A percentile compares a stretch with the other conserved stretches of the same genome.
These are phyloP conservation scores for Daubentonia madagascariensis DNA, from an alignment of 2,113 vertebrate species.

Conservation along the genomic window DNA sequence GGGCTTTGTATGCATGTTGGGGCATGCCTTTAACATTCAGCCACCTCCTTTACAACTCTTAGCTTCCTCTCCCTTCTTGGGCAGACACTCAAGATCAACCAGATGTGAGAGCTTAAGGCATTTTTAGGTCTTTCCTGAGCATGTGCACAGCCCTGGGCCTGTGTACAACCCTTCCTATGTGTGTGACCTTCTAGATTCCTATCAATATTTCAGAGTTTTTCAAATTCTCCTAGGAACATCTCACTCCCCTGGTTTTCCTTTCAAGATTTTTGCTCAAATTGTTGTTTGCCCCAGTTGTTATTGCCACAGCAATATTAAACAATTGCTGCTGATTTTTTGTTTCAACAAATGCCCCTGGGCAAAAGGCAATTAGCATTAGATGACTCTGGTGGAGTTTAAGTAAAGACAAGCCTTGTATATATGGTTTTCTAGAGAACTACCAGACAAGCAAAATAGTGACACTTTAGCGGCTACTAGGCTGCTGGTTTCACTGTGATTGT, in stretches of 20 bases:
- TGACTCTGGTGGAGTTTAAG: neutral
- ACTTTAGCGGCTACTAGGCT: neutral
- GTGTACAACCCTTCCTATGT: fast-evolving
- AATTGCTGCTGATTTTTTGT: neutral
- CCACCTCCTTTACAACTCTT: neutral
- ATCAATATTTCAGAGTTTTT: neutral
- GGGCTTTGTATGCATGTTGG: neutral
- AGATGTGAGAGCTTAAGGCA: neutral
- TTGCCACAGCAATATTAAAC: neutral
- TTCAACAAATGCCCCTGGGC: neutral
- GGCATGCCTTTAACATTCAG: neutral
- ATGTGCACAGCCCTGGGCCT: no score
- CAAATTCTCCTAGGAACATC: neutral
- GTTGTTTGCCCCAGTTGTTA: neutral
- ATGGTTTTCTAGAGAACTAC: neutral
- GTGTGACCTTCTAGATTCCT: neutral
- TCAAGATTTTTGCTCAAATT: neutral
- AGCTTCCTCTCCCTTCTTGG: neutral
- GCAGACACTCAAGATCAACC: neutral
- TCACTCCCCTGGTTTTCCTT: neutral
- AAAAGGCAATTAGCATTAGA: neutral
- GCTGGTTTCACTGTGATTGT: neutral
- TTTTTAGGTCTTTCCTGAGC: neutral
- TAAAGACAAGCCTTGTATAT: neutral
- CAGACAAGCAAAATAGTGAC: neutral